A percentile compares a stretch with the other conserved stretches of the same genome.
phyloP scores from a whole-genome alignment of 2,888 invertebrate genomes.

The Malacosoma neustria region DNA sequence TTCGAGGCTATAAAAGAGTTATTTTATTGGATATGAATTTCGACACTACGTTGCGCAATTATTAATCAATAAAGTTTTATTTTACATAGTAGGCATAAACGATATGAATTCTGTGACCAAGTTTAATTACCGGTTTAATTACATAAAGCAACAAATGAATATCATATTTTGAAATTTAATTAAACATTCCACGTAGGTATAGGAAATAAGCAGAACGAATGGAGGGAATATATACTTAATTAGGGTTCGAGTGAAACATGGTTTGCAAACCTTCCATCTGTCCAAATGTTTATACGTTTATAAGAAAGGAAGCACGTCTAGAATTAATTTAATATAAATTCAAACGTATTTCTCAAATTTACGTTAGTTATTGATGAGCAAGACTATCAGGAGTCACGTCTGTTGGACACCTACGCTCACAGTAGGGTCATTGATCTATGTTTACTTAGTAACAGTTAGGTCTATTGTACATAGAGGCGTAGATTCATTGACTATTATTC shows the following conservation, averaged over 20 bases:
- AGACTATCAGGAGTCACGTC: constrained; percentile 27
- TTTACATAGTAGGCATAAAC: too few species aligned
- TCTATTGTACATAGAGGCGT: too few species aligned
- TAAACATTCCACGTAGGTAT: constrained; percentile 29
- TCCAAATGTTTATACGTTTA: constrained; percentile 33
- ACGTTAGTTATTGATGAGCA: constrained; percentile 30
- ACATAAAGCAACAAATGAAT: constrained; percentile 4
- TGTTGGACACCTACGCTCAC: constrained; percentile 19
- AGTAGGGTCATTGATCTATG: constrained; percentile 14
- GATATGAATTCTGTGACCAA: constrained; percentile 21
- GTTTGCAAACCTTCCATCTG: constrained; percentile 40
- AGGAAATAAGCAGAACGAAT: constrained; percentile 35
- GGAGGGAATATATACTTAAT: constrained; percentile 61
- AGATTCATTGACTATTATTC: too few species aligned
- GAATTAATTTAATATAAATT: constrained; percentile 55
- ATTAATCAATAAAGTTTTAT: too few species aligned
- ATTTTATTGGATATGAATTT: constrained; percentile 12
- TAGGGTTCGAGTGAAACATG: constrained; percentile 42
- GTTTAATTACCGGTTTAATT: constrained; percentile 18
- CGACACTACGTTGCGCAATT: too few species aligned
- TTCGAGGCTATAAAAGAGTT: neutral
- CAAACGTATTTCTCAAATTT: constrained; percentile 34
- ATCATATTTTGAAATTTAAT: constrained; percentile 27
- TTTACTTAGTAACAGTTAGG: constrained; percentile 41
- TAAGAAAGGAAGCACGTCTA: constrained; percentile 34